phyloP scores from a whole-genome alignment of 2,797 vertebrate genomes.

The Aulostomus chinensis region DNA sequence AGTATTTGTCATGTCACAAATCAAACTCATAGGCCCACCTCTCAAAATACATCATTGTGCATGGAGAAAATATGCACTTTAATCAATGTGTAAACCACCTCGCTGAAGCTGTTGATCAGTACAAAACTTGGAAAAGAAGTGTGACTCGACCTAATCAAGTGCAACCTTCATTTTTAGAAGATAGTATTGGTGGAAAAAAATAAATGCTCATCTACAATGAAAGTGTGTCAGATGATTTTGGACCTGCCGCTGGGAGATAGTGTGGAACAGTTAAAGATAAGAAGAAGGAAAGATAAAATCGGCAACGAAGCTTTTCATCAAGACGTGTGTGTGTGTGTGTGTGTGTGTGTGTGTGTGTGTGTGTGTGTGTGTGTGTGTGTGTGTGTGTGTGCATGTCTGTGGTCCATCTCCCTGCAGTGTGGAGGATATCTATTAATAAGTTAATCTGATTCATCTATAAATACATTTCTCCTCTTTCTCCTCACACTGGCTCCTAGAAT shows the following conservation, averaged over 20 bases:
- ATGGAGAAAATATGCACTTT: too few relatives aligned
- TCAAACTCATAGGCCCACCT: too few relatives aligned
- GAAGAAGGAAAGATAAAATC: slow-evolving; percentile 49
- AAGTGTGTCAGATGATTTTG: slow-evolving; percentile 10
- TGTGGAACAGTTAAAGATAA: slow-evolving; percentile 44
- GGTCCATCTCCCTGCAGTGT: slow-evolving; percentile 59
- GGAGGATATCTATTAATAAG: slow-evolving; percentile 72
- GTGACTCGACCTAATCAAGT: neutral
- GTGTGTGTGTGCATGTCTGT: slow-evolving; percentile 27
- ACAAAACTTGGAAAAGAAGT: too few relatives aligned
- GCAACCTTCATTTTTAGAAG: slow-evolving; percentile 8
- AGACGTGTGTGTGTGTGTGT: slow-evolving; percentile 15
- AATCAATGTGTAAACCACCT: too few relatives aligned
- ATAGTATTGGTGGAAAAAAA: slow-evolving; percentile 22
- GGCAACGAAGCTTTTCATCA: slow-evolving; percentile 50
- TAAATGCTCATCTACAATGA: slow-evolving; percentile 16
- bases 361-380: slow-evolving; percentile 9
- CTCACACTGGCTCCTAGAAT: slow-evolving; percentile 35
- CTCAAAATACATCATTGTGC: too few relatives aligned
- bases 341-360: slow-evolving; percentile 12
- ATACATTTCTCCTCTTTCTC: slow-evolving; percentile 65
- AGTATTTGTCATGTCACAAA: too few relatives aligned
- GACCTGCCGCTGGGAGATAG: slow-evolving; percentile 25
- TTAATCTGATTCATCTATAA: slow-evolving; percentile 73
- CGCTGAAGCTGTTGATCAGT: too few relatives aligned